These are phyloP conservation scores for Serripes groenlandicus DNA, from an alignment of 2,888 invertebrate genomes.

Conservation along the genomic window DNA sequence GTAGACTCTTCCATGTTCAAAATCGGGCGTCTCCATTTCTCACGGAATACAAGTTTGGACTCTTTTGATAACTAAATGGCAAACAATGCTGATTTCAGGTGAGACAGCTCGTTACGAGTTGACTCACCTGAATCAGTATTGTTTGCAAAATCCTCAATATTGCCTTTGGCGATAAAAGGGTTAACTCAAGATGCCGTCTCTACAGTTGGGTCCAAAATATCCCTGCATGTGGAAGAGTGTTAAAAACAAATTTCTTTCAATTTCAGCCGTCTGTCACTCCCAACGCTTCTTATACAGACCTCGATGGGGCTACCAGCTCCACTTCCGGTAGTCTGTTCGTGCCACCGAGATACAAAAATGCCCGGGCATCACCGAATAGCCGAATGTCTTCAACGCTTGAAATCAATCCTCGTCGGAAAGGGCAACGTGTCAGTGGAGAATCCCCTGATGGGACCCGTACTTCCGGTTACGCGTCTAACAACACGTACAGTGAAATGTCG, in stretches of 20 bases:
- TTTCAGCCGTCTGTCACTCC: constrained; percentile 59
- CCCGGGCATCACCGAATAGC: constrained; percentile 37
- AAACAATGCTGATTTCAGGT: too few species aligned
- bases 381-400: constrained; percentile 40
- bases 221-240: too few species aligned
- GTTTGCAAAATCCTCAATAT: too few species aligned
- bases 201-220: too few species aligned
- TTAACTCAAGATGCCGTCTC: too few species aligned
- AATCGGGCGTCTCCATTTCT: too few species aligned
- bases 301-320: constrained; percentile 51
- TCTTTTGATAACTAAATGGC: too few species aligned
- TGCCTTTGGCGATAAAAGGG: too few species aligned
- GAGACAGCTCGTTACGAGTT: too few species aligned
- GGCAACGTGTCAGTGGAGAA: constrained; percentile 42
- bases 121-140: too few species aligned
- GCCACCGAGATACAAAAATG: constrained; percentile 42
- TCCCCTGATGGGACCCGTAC: constrained; percentile 51
- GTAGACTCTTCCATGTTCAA: too few species aligned
- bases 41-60: too few species aligned
- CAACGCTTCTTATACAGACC: constrained; percentile 57
- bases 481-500: constrained; percentile 72
- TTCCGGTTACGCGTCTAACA: constrained; percentile 70
- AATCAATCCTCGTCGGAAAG: constrained; percentile 53
- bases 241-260: constrained; percentile 5
- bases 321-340: constrained; percentile 49